phyloP scores from a whole-genome alignment of 2,113 vertebrate genomes.

The Delphinus delphis region DNA sequence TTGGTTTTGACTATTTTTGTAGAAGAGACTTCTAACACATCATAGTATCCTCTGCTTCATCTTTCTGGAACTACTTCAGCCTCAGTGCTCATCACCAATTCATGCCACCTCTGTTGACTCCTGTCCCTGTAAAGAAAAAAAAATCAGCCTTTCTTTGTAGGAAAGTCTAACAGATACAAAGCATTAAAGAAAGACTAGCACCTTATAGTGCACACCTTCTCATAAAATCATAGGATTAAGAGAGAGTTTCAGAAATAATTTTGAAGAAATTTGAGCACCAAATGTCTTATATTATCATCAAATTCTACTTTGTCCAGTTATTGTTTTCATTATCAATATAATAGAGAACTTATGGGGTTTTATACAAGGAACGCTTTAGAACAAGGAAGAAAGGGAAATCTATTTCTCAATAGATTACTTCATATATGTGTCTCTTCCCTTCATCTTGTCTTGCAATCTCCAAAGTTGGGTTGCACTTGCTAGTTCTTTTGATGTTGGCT shows the following conservation, averaged over 20 bases:
- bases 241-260: not conserved
- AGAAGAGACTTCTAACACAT: not conserved
- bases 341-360: not conserved
- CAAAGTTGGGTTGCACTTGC: not conserved
- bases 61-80: not conserved
- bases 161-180: not conserved
- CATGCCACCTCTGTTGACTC: not conserved
- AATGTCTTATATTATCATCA: not conserved
- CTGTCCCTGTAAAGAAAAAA: not conserved
- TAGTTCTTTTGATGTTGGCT: not conserved
- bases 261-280: not conserved
- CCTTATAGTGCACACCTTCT: not conserved
- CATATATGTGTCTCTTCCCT: not conserved
- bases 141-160: not conserved
- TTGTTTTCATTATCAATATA: not conserved
- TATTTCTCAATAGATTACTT: not conserved
- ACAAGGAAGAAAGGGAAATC: not conserved
- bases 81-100: not conserved
- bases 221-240: not conserved
- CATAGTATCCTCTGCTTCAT: not conserved
- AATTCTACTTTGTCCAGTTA: not conserved
- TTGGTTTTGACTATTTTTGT: not conserved
- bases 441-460: not conserved
- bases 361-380: not conserved
- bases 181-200: not conserved